Evolutionary conservation across 2,113 vertebrate species (phyloP).

Genomic region (Melanotaenia duboulayi): DNA sequence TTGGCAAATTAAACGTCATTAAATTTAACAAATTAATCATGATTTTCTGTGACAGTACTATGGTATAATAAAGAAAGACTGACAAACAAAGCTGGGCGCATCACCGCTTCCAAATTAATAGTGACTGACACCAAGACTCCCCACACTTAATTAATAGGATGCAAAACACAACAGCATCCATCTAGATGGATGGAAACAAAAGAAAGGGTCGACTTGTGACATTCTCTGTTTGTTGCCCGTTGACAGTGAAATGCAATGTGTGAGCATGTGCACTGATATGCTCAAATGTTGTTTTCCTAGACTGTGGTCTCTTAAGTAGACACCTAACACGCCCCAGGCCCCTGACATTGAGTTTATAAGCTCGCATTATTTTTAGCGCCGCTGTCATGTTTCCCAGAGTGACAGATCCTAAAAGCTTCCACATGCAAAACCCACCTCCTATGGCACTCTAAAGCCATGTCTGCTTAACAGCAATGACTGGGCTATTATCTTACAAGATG

Average conservation of each 20-base stretch:
- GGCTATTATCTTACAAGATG: conserved; percentile 80
- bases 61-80: conserved; percentile 71
- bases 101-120: conserved; percentile 75
- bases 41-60: conserved; percentile 73
- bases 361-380: conserved; percentile 77
- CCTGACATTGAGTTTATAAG: conserved; percentile 77
- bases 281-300: conserved; percentile 59
- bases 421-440: conserved; percentile 64
- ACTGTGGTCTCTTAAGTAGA: conserved; percentile 73
- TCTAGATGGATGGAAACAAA: conserved; percentile 69
- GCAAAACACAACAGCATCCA: conserved; percentile 78
- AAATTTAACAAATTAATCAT: conserved; percentile 78
- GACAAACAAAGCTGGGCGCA: conserved; percentile 71
- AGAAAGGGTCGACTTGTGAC: conserved; percentile 65
- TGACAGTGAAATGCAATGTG: conserved; percentile 73
- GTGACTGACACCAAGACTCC: conserved; percentile 73
- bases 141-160: conserved; percentile 77
- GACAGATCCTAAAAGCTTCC: conserved; percentile 79
- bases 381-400: conserved; percentile 69
- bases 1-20: conserved; percentile 71
- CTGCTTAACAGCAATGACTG: conserved; percentile 69
- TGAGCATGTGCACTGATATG: conserved; percentile 11
- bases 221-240: conserved; percentile 55
- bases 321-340: conserved; percentile 68
- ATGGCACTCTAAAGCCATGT: conserved; percentile 70